Percentiles rank a stretch among this genome's conserved stretches.
Conservation (phyloP, 2,113 vertebrate species). For the Brienomyrus longianalis region DNA sequence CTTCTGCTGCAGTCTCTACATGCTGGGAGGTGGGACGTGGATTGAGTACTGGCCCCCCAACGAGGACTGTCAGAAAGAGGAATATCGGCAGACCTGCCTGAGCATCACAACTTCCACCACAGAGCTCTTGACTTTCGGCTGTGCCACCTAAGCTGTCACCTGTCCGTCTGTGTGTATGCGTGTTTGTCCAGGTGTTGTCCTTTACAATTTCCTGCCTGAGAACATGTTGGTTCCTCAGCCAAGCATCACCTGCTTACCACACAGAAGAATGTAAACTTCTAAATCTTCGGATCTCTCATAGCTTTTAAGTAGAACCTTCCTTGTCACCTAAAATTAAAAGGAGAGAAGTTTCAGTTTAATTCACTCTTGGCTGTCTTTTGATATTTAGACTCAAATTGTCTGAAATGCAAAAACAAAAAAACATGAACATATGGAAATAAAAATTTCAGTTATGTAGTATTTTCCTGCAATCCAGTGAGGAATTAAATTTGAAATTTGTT, state of each 20-base stretch:
- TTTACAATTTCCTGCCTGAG: neutral
- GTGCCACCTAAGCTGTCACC: conserved; percentile 37
- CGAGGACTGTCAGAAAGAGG: conserved; percentile 25
- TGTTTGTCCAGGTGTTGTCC: too few species aligned
- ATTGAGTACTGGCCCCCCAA: conserved; percentile 52
- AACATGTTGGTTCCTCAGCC: neutral
- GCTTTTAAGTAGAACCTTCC: too few species aligned
- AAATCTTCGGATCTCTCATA: neutral
- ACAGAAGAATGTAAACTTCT: neutral
- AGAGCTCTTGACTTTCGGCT: conserved; percentile 46
- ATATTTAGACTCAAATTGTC: too few species aligned
- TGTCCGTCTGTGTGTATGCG: neutral
- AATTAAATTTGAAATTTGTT: neutral
- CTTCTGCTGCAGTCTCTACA: conserved; percentile 43
- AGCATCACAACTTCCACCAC: conserved; percentile 35
- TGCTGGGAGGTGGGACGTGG: conserved; percentile 58
- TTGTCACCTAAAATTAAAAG: too few species aligned
- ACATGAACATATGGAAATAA: too few species aligned
- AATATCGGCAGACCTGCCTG: conserved; percentile 28
- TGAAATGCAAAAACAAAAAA: too few species aligned
- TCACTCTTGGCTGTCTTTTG: too few species aligned
- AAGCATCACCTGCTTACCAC: neutral
- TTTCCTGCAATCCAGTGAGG: neutral
- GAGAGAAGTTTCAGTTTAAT: too few species aligned
- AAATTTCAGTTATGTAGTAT: too few species aligned